Evolutionary conservation across 2,888 invertebrate genomes (phyloP), one percentile per base, ranked within the genome.

Genomic region (Cremastinae sp.): DNA sequence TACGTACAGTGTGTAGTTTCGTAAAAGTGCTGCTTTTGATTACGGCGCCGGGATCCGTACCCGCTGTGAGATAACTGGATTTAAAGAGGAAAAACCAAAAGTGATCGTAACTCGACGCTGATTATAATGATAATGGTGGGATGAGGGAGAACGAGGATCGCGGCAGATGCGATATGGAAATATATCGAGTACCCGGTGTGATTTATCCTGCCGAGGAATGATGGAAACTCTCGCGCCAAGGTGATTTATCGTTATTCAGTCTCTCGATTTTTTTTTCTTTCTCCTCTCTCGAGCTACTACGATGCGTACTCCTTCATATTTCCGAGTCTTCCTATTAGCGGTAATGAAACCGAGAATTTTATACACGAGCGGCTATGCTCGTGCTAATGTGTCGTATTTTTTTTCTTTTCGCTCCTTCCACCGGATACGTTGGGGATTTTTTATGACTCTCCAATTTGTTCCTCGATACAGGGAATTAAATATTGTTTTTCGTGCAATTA

Each of bases 231-330:
- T 65, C 37, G 4, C 55, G 39, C 49, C 58, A 72, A 72, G 72
- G 72, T 72, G 72, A 72, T 72, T 70, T 61, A 51, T 51, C 7
- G 20, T 20, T 56, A 39, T 53, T 47, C 16, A 56, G 43, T 45
- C 39, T 53, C 39, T 10, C 5, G 28, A 3, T 28, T 28, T 37
- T 56, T 37, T 10, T 16, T 56, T 39, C 56, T 18, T 9, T 39
- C 8, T n/a, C n/a, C n/a, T n/a, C n/a, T n/a, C n/a, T n/a, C n/a
- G n/a, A n/a, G n/a, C n/a, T n/a, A n/a, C n/a, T n/a, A n/a, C n/a
- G n/a, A n/a, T n/a, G n/a, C n/a, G n/a, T n/a, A n/a, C n/a, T n/a
- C n/a, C n/a, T n/a, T n/a, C n/a, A n/a, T n/a, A n/a, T 18, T 49
- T 9, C 5, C 20, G 3, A 41, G 41, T n/a, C 41, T n/a, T 41